Percentiles rank a stretch among this genome's conserved stretches.
phyloP scores from a whole-genome alignment of 2,888 invertebrate genomes.

The Cosmia pyralina region DNA sequence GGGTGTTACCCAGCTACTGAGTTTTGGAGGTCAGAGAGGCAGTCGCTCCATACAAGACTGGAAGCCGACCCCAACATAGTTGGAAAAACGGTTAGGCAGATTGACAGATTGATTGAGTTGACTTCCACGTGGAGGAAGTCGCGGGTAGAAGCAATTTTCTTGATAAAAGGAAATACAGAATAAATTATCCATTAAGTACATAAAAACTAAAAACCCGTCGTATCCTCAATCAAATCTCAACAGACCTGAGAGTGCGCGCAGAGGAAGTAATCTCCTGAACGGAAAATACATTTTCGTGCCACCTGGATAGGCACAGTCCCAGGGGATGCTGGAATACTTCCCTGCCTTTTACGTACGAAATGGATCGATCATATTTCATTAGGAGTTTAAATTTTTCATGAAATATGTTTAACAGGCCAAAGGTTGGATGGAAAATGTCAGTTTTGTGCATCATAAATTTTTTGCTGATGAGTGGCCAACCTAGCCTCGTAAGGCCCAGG shows the following conservation, averaged over 20 bases:
- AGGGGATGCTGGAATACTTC: slow-evolving; percentile 32
- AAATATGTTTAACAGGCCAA: slow-evolving; percentile 8
- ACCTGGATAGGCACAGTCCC: slow-evolving; percentile 20
- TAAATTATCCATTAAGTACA: background rate
- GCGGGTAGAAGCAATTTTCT: background rate
- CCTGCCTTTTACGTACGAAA: slow-evolving; percentile 21
- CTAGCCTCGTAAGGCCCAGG: too few species aligned
- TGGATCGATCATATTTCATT: slow-evolving; percentile 34
- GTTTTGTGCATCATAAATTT: background rate
- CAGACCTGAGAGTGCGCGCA: slow-evolving; percentile 30
- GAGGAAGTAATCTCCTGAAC: slow-evolving; percentile 38
- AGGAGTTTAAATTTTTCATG: slow-evolving; percentile 26
- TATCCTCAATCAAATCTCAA: slow-evolving; percentile 39
- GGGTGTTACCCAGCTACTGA: too few species aligned
- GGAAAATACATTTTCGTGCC: slow-evolving; percentile 50
- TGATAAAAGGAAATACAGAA: background rate
- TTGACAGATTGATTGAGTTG: too few species aligned
- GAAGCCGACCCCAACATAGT: too few species aligned
- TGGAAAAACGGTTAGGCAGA: too few species aligned
- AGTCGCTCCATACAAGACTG: too few species aligned
- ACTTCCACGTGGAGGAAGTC: background rate
- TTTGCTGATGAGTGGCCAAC: background rate
- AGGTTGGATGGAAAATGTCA: background rate
- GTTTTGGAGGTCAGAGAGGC: too few species aligned
- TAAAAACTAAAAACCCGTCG: background rate